A percentile compares a stretch with the other conserved stretches of the same genome.
Evolutionary conservation across 2,888 invertebrate species (phyloP).

Genomic region (Baccha elongata): DNA sequence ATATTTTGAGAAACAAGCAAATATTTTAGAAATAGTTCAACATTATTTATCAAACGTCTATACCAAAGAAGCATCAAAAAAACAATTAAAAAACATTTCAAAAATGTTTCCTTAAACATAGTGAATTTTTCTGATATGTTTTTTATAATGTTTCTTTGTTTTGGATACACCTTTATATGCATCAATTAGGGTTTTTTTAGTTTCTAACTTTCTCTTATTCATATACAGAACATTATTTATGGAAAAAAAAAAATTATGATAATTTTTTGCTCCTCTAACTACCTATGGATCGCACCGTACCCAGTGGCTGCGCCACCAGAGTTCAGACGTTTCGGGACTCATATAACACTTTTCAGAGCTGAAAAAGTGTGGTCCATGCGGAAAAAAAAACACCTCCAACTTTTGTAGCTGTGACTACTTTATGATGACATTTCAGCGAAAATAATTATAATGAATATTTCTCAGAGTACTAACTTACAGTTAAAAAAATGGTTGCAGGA

Average conservation of each 20-base stretch:
- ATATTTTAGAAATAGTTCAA: too few relatives aligned
- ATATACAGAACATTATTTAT: slow-evolving; percentile 23
- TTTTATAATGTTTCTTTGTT: too few relatives aligned
- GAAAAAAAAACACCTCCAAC: slow-evolving; percentile 8
- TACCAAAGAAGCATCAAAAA: too few relatives aligned
- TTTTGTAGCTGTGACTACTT: slow-evolving; percentile 66
- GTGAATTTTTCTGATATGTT: too few relatives aligned
- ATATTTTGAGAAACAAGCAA: too few relatives aligned
- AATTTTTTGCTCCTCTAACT: neutral
- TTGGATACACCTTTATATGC: too few relatives aligned
- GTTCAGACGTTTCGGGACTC: neutral
- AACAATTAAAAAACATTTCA: too few relatives aligned
- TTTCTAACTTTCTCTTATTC: too few relatives aligned
- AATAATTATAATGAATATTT: slow-evolving; percentile 51
- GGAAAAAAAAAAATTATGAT: slow-evolving; percentile 21
- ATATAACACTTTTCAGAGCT: slow-evolving; percentile 4
- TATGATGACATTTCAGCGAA: slow-evolving; percentile 63
- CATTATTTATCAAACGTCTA: too few relatives aligned
- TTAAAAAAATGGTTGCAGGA: slow-evolving; percentile 9
- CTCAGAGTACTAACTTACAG: slow-evolving; percentile 11
- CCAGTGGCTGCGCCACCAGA: neutral
- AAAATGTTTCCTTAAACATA: too few relatives aligned
- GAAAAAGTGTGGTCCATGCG: slow-evolving; percentile 27
- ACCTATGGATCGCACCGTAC: too few relatives aligned
- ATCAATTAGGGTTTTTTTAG: too few relatives aligned